Base-by-base conservation (phyloP, 2,888 invertebrate species). In the Caenorhabditis sp. region DNA sequence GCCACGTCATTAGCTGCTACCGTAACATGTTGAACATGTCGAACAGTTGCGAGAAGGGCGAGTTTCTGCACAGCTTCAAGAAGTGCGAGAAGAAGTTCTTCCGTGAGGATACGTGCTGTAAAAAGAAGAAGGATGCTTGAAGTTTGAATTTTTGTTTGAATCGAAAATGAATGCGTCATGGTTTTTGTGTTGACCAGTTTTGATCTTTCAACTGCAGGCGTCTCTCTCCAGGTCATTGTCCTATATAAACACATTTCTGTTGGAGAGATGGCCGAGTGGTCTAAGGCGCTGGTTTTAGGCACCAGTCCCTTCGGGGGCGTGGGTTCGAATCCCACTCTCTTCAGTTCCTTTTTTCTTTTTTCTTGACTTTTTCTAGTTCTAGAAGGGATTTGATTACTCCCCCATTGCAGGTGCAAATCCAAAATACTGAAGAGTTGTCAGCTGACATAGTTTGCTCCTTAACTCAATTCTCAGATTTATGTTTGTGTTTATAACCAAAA, bases 201-300 rank as follows among this genome's bases (percentile, higher is more conserved):
- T n/a, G n/a, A n/a, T n/a, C n/a, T n/a, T n/a, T n/a, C n/a, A n/a
- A n/a, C n/a, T n/a, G n/a, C n/a, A n/a, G n/a, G n/a, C n/a, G n/a
- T n/a, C n/a, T n/a, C n/a, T n/a, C n/a, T n/a, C n/a, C n/a, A n/a
- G n/a, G n/a, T n/a, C n/a, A n/a, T n/a, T n/a, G n/a, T n/a, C n/a
- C n/a, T n/a, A n/a, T n/a, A n/a, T n/a, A n/a, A n/a, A n/a, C n/a
- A n/a, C n/a, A n/a, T n/a, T n/a, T n/a, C n/a, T n/a, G n/a, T n/a
- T n/a, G 79, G 79, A 80, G 87, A 88, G 88, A 88, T 95, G 95
- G 95, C 95, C 95, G 95, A 95, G 95, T 95, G 95, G 95, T 95
- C 95, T 95, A 95, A 95, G 95, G 95, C 95, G 95, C 95, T 95
- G 95, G 95, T 95, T 95, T 95, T 95, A 95, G 95, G 95, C 95